Conservation (phyloP, 2,113 vertebrate species). For the Symphodus melops region DNA sequence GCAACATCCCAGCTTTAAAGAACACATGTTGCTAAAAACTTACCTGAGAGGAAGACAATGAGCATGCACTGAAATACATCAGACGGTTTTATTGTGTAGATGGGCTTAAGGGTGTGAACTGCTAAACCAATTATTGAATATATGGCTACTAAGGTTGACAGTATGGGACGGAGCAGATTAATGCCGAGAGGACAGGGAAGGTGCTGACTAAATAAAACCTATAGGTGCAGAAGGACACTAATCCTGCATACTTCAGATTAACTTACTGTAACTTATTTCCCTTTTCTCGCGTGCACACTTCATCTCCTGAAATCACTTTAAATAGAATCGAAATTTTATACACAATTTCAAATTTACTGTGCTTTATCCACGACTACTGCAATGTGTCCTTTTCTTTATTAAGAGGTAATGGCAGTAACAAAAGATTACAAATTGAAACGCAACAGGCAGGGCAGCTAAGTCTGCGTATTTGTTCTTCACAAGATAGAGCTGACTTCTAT, state of each 20-base stretch:
- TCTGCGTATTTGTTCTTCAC: constrained; percentile 62
- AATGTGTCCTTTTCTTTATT: constrained; percentile 6
- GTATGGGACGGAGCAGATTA: constrained; percentile 60
- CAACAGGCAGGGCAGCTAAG: constrained; percentile 58
- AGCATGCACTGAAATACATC: constrained; percentile 25
- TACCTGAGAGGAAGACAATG: constrained; percentile 38
- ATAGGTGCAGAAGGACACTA: constrained; percentile 27
- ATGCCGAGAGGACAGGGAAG: constrained; percentile 48
- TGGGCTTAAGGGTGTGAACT: constrained; percentile 60
- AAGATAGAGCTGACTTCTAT: constrained; percentile 76
- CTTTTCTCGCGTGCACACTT: neutral
- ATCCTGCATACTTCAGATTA: constrained; percentile 40
- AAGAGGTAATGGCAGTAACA: constrained; percentile 4
- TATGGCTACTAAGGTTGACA: constrained; percentile 56
- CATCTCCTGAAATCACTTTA: neutral
- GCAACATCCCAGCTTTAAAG: constrained; percentile 4
- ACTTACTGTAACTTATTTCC: constrained; percentile 7
- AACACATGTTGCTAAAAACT: constrained; percentile 40
- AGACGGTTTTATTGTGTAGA: constrained; percentile 56
- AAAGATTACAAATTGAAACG: constrained; percentile 30
- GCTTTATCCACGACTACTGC: neutral
- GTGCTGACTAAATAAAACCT: constrained; percentile 45
- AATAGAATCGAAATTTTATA: neutral
- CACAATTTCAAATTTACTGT: neutral
- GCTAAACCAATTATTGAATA: constrained; percentile 72